Evolutionary conservation across 1,140 invertebrate genomes (phyloP).

Genomic region (Zophobas morio): DNA sequence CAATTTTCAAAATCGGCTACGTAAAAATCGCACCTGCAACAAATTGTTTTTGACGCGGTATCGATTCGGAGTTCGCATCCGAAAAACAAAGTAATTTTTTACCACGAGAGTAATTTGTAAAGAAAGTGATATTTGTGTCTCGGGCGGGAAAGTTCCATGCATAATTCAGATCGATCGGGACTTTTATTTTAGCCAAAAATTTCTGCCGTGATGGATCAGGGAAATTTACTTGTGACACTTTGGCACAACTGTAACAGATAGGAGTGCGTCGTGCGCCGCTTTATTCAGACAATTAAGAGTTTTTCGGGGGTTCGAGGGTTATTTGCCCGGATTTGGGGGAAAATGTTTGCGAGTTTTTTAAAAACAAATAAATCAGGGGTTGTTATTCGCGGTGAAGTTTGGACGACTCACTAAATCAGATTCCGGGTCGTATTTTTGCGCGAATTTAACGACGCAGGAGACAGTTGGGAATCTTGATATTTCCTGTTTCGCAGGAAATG

Average conservation of each 20-base stretch:
- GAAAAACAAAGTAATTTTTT: not conserved
- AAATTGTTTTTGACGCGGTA: no score
- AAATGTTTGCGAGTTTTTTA: not conserved
- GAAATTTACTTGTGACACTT: constrained; percentile 7
- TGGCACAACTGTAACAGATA: constrained; percentile 5
- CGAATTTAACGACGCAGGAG: no score
- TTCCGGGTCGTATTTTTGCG: no score
- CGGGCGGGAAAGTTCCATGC: not conserved
- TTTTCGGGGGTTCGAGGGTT: not conserved
- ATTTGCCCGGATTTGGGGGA: no score
- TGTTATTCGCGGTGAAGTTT: not conserved
- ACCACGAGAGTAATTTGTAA: not conserved
- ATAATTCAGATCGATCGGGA: constrained; percentile 1
- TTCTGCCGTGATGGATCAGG: constrained; percentile 9
- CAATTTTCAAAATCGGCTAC: no score
- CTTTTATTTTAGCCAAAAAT: constrained; percentile 13
- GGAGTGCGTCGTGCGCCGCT: not conserved
- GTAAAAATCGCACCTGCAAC: no score
- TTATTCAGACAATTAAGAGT: not conserved
- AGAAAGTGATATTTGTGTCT: not conserved
- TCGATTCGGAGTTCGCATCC: not conserved
- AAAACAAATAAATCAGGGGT: constrained; percentile 4
- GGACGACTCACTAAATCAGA: not conserved
- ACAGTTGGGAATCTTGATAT: not conserved
- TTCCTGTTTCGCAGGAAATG: constrained; percentile 15